Conservation (phyloP, 2,113 vertebrate genomes). For the Peromyscus polionotus region DNA sequence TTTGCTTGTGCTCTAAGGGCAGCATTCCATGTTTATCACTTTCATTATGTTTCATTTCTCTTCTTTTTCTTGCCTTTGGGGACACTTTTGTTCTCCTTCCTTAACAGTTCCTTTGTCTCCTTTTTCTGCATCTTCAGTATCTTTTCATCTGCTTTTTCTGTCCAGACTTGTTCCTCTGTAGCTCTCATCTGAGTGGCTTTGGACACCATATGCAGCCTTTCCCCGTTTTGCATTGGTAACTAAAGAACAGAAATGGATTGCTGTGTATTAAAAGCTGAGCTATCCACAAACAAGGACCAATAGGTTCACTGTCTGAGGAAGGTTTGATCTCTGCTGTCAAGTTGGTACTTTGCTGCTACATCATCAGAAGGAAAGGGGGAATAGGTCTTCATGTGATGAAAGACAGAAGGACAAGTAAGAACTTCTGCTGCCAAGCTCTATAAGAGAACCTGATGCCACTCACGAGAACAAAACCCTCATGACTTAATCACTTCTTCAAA, state of each 20-base stretch:
- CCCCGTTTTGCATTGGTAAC: background rate
- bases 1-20: background rate
- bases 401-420: background rate
- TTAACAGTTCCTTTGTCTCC: background rate
- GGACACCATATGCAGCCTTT: background rate
- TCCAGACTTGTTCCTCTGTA: background rate
- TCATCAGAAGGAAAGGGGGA: background rate
- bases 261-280: background rate
- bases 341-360: background rate
- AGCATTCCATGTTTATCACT: background rate
- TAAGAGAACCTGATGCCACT: background rate
- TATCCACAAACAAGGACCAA: background rate
- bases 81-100: background rate
- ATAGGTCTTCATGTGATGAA: background rate
- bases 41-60: background rate
- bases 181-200: background rate
- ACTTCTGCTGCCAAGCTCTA: background rate
- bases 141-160: background rate
- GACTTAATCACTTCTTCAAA: background rate
- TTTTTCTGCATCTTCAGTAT: slow-evolving; percentile 18
- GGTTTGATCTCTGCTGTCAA: background rate
- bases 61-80: slow-evolving; percentile 23
- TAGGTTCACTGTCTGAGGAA: background rate
- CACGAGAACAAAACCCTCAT: background rate
- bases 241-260: background rate